Evolutionary conservation across 2,113 vertebrate species (phyloP), one percentile per base, ranked within the genome.

Genomic region (Labeo catla): DNA sequence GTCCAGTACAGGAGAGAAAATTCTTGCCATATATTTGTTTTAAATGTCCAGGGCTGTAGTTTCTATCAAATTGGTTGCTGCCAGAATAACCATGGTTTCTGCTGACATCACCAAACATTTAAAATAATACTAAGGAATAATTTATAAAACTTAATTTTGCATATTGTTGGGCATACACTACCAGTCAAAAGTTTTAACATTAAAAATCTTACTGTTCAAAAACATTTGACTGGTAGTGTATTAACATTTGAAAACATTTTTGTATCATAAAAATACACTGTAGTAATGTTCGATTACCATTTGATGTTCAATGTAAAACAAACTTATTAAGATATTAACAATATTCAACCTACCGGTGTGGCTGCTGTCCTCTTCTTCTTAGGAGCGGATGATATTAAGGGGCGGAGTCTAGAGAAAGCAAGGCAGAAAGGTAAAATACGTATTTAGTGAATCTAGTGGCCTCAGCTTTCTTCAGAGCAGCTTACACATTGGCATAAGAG

Each of bases 391-490:
- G 93, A 92, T 61, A 95, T 91, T 1, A 95, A 92, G 47, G 90
- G 93, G 3, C 93, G 92, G 39, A 95, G 93, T 77, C 94, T 95
- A 85, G 13, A 81, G 87, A 54, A 88, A 66, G 61, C 13, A 74
- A 49, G 16, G 2, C 4, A 74, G 34, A 84, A 8, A 84, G 47
- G 59, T 39, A 54, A 49, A 82, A 12, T 45, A 47, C 73, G 78
- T 54, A 36, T 59, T 45, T 19, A 11, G 15, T 66, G 43, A 66
- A 66, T 81, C 8, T 8, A 19, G 15, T 45, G 39, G 13, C 21
- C 9, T 81, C n/a, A 34, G 6, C 2, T 8, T 52, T 82, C 47
- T 68, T 59, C 28, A 72, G 21, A 70, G 10, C 16, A 76, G 43
- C 15, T 86, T n/a, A 61, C 10, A 57, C 16, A 52, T 45, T 72